Evolutionary conservation across 2,888 invertebrate genomes (phyloP), one percentile per base, ranked within the genome.

Genomic region (Philereme vetulata): DNA sequence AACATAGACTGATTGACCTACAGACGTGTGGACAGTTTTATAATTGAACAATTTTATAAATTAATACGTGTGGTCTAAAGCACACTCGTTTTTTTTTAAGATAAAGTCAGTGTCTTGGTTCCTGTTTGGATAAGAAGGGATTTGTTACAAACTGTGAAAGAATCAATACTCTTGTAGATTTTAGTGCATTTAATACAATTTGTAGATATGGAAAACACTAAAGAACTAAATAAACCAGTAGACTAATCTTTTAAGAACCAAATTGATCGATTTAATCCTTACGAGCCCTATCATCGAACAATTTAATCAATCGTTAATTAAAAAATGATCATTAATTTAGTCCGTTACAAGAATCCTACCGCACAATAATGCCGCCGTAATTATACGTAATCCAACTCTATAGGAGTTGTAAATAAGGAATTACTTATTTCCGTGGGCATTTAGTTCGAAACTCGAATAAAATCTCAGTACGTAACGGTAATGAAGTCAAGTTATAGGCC

Each of bases 351-450:
- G 45, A 58, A 56, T 36, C 56, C 54, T 54, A 55, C 50, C 52
- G 50, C 52, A 50, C 43, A 48, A 50, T 60, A 66, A 61, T 57
- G 43, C 11, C 45, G 53, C 4, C 4, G 55, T 62, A 55, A 67
- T 68, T 60, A 66, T 35, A 51, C 48, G 38, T 64, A 68, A 68
- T 71, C 60, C 65, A 66, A 56, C 33, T 34, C 36, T 58, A 59
- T 65, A 64, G 59, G 6, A 21, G 60, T 55, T 45, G 45, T 67
- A 65, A 68, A 68, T 48, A 33, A 57, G 49, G 48, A 11, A 69
- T 65, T 64, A 53, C 62, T 60, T 47, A 57, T 63, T 62, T 69
- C 69, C 67, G 62, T 58, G 58, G 38, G 56, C 38, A n/a, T 50
- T 56, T 44, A 46, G 34, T n/a, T 52, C 4, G 33, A 36, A 43